Evolutionary conservation across 2,888 invertebrate species (phyloP), one percentile per base, ranked within the genome.

Genomic region (Drosophila prolongata): DNA sequence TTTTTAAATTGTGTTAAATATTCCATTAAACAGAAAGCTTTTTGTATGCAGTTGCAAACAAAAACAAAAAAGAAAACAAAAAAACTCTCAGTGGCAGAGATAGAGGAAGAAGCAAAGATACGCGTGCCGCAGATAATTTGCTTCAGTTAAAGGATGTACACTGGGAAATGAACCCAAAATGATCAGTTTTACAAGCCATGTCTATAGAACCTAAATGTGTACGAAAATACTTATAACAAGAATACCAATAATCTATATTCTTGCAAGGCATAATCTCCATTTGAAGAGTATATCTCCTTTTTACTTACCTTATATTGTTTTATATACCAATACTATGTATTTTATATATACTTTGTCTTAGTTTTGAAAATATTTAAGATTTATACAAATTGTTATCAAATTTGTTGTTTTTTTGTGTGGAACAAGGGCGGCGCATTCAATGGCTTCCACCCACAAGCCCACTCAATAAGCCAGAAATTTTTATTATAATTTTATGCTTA

Each of bases 21-120:
- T 89, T 85, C 89, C 87, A 85, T 89, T 85, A 85, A 87, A 87
- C 89, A 87, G 72, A 85, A 84, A 85, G 85, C 89, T 84, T 85
- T 76, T 73, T 68, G 68, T 75, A 73, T 73, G 75, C 72, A 76
- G 56, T 68, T 66, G 53, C 75, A 74, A 69, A 75, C 62, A 69
- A 72, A 74, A 70, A 70, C 70, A 30, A 16, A 14, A 52, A 57
- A 14, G n/a, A 27, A 57, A 57, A 19, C 10, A 37, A 24, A 75
- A 49, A 67, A 72, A 66, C 66, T 60, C 61, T 56, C 69, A 75
- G 66, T 68, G 53, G 53, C 66, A 62, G 64, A 55, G 62, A 75
- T 78, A 69, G 53, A 57, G 46, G 54, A 42, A 27, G 64, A 27
- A 46, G 44, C 58, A 47, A 66, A 80, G 72, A 76, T 49, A 52